Base-by-base conservation (phyloP, 2,888 invertebrate species). In the Andrena fulva region DNA sequence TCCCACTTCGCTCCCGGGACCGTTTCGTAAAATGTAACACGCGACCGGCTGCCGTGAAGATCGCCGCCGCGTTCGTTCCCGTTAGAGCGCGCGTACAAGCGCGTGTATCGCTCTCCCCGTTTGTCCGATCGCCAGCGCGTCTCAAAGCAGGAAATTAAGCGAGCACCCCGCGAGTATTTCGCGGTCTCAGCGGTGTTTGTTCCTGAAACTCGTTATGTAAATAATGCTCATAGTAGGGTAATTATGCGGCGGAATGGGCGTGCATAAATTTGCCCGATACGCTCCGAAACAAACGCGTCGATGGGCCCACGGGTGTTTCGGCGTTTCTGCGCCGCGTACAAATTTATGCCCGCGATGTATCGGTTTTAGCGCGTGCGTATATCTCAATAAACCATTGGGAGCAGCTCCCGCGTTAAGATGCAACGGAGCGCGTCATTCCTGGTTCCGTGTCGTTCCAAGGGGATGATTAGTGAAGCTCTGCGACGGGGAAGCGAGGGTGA, bases 131-230 rank as follows among this genome's bases (percentile, higher is more conserved):
- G 24, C 56, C 1, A 10, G 56, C 24, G 12, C 2, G 56, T 27
- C 59, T 35, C n/a, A 16, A 5, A 68, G 20, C 73, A 54, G 72
- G 64, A 66, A 82, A 76, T 74, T 68, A 75, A 77, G 54, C 59
- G 75, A 29, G 10, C 64, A 24, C 16, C 24, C 31, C 20, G 52
- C 54, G 60, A 16, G 27, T 52, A 75, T 75, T 71, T 71, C 54
- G 48, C 68, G 64, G 3, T 48, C 62, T 63, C 66, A 54, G 6
- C 56, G 35, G 20, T 59, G 74, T 74, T 82, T 74, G 71, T 74
- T 77, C 20, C 71, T 77, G 60, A 54, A 82, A 82, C 83, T 75
- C 42, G 83, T 84, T 84, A 82, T 75, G 82, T 72, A 77, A 78
- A 82, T 82, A 75, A 78, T 69, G 54, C 54, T 75, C 66, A 62